Conservation (phyloP, 2,113 vertebrate genomes). For the Triplophysa dalaica region DNA sequence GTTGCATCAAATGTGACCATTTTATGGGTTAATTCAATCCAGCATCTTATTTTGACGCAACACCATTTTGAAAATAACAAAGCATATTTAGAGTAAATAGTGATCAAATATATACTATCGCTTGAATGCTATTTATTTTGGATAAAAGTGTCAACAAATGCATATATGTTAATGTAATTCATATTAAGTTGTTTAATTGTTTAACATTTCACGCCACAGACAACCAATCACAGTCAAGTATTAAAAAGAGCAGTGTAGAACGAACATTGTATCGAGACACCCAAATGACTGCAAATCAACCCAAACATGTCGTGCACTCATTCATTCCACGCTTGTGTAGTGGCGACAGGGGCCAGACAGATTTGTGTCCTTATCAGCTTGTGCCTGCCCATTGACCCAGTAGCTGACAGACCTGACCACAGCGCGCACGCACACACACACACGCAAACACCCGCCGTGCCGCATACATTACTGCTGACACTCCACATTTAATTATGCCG, state of each 20-base stretch:
- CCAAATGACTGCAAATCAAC: not conserved
- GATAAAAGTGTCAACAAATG: too few species aligned
- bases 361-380: constrained; percentile 77
- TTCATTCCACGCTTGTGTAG: constrained; percentile 36
- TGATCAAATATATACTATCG: too few species aligned
- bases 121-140: too few species aligned
- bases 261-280: not conserved
- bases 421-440: constrained; percentile 37
- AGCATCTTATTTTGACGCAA: too few species aligned
- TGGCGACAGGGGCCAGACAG: constrained; percentile 47
- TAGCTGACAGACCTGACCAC: constrained; percentile 47
- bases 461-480: constrained; percentile 99
- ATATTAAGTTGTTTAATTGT: too few species aligned
- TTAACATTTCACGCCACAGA: too few species aligned
- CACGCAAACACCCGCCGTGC: constrained; percentile 72
- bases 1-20: too few species aligned
- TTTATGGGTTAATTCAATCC: too few species aligned
- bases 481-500: constrained; percentile 99
- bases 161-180: too few species aligned
- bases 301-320: constrained; percentile 1
- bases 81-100: too few species aligned
- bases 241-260: not conserved
- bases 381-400: constrained; percentile 61
- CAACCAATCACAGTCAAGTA: too few species aligned
- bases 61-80: too few species aligned